Evolutionary conservation across 2,888 invertebrate species (phyloP), one percentile per base, ranked within the genome.

Genomic region (Dinocampus coccinellae): DNA sequence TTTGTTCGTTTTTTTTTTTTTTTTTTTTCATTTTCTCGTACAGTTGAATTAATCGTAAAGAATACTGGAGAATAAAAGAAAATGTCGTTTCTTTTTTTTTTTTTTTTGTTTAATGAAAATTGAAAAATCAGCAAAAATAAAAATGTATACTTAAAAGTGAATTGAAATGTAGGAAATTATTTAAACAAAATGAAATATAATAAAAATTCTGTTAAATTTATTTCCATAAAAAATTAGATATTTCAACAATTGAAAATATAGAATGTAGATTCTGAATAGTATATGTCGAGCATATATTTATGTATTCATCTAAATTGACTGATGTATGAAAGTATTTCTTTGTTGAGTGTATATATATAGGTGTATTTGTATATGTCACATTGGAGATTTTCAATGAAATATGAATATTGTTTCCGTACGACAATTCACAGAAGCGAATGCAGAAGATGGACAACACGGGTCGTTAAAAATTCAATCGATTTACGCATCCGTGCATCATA

Each of bases 391-490:
- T 70, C 74, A 70, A 68, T 72, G 72, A 71, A 70, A 79, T 78
- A 82, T 81, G 78, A 80, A 80, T 47, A 47, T 80, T 78, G 75
- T 77, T 62, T 77, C 77, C 75, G 76, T 75, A 73, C 69, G 75
- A 75, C 73, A 76, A 77, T 76, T 77, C 77, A 76, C 73, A 67
- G 76, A 73, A 75, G 77, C 78, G 76, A 79, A 77, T 77, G 77
- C 77, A 72, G 73, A 69, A 75, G 78, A 77, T 77, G 80, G 75
- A 78, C 82, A 77, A 75, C 78, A 79, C 70, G 80, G 79, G 80
- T 83, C 80, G 82, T 83, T 83, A 83, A 83, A 83, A 83, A 82
- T 81, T 81, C 82, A 82, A 83, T 83, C 79, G 78, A 79, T 81
- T 82, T 81, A 78, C 78, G 77, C 79, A 76, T 72, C 57, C 75